Conservation (phyloP, 2,797 vertebrate genomes). For the Calcarius lapponicus region DNA sequence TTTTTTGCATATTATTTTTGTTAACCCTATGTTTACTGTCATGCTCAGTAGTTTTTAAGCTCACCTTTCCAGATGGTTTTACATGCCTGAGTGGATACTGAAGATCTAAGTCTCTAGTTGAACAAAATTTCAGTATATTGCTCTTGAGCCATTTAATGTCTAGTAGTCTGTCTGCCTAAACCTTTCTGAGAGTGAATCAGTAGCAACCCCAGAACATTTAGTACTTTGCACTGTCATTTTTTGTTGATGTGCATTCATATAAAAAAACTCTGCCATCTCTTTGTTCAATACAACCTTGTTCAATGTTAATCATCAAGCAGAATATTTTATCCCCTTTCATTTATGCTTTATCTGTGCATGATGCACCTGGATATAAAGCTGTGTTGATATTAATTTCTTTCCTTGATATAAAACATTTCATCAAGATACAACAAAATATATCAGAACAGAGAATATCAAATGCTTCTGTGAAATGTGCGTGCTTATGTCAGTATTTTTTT, state of each 20-base stretch:
- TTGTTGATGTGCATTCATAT: not conserved
- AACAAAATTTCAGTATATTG: not conserved
- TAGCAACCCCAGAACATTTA: not conserved
- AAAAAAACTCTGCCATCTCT: not conserved
- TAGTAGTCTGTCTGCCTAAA: not conserved
- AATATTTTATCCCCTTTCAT: not conserved
- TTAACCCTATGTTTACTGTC: not conserved
- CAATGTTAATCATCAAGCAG: not conserved
- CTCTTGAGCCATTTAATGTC: not conserved
- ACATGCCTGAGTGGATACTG: not conserved
- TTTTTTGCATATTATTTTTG: not conserved
- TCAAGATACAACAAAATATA: not conserved
- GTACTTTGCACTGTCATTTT: not conserved
- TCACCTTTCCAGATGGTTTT: not conserved
- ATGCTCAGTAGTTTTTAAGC: not conserved
- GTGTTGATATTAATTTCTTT: not conserved
- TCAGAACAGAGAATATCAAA: not conserved
- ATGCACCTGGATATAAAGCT: not conserved
- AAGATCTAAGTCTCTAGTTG: not conserved
- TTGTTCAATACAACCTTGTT: not conserved
- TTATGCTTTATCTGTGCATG: not conserved
- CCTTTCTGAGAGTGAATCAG: not conserved
- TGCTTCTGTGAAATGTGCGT: not conserved
- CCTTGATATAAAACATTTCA: not conserved
- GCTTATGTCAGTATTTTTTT: not conserved